Percentiles rank a stretch among this genome's conserved stretches.
phyloP scores from a whole-genome alignment of 2,113 vertebrate genomes.

The Trinectes maculatus region DNA sequence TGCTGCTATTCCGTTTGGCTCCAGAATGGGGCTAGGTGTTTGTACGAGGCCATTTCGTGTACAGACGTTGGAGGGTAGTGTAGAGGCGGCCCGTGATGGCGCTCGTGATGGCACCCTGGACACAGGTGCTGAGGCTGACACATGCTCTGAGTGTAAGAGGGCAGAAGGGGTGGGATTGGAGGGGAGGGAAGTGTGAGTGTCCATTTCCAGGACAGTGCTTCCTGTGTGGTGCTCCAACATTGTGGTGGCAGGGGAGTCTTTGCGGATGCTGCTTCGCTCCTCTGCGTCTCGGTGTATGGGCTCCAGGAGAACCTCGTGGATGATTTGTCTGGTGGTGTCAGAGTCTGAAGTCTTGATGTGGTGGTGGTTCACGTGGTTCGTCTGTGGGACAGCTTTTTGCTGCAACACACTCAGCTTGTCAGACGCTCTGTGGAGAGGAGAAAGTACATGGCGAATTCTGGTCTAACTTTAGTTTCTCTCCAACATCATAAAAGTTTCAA shows the following conservation, averaged over 20 bases:
- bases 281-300: slow-evolving; percentile 78
- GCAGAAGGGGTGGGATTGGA: slow-evolving; percentile 20
- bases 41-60: slow-evolving; percentile 85
- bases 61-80: slow-evolving; percentile 66
- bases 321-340: slow-evolving; percentile 3
- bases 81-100: slow-evolving; percentile 76
- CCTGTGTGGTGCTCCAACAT: slow-evolving; percentile 67
- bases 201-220: slow-evolving; percentile 72
- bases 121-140: slow-evolving; percentile 69
- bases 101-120: slow-evolving; percentile 76
- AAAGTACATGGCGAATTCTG: slow-evolving; percentile 4
- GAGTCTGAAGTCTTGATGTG: slow-evolving; percentile 18
- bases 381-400: slow-evolving; percentile 84
- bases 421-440: slow-evolving; percentile 78
- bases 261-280: slow-evolving; percentile 77
- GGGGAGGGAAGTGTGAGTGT: slow-evolving; percentile 78
- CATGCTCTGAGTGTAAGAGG: slow-evolving; percentile 31
- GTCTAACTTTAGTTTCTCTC: neutral
- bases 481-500: neutral
- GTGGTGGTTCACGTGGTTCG: slow-evolving; percentile 82
- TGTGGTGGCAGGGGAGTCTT: slow-evolving; percentile 73
- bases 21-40: slow-evolving; percentile 81
- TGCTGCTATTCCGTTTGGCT: slow-evolving; percentile 89
- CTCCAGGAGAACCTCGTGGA: slow-evolving; percentile 74
- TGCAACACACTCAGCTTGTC: slow-evolving; percentile 65